Percentiles rank a stretch among this genome's conserved stretches.
Evolutionary conservation across 23 tunicate genomes (phyloP).

Genomic region (Halocynthia aurantium): DNA sequence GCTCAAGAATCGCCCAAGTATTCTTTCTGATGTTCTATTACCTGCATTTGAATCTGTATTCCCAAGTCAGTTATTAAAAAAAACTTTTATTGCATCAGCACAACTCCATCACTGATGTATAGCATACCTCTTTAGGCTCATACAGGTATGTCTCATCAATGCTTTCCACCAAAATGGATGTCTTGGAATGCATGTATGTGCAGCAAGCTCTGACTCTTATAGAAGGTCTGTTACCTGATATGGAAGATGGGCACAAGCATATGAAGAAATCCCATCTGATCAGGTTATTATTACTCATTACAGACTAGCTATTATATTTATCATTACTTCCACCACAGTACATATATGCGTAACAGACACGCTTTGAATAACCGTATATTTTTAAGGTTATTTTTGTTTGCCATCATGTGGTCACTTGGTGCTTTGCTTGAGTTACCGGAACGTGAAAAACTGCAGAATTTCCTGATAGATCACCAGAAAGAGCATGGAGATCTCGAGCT

Average conservation of each 20-base stretch:
- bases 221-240: slow-evolving; percentile 64
- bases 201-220: slow-evolving; percentile 68
- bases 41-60: slow-evolving; percentile 32
- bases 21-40: slow-evolving; percentile 54
- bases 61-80: slow-evolving; percentile 9
- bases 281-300: slow-evolving; percentile 12
- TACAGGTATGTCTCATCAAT: slow-evolving; percentile 38
- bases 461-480: slow-evolving; percentile 50
- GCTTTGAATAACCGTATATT: too few relatives aligned
- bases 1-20: slow-evolving; percentile 56
- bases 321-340: not conserved
- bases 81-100: too few relatives aligned
- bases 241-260: slow-evolving; percentile 57
- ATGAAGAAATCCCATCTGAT: slow-evolving; percentile 65
- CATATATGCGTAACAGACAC: too few relatives aligned
- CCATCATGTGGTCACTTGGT: slow-evolving; percentile 97
- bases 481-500: slow-evolving; percentile 63
- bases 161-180: slow-evolving; percentile 64
- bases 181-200: slow-evolving; percentile 94
- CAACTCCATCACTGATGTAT: not conserved
- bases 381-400: slow-evolving; percentile 76
- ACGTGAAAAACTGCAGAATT: slow-evolving; percentile 78
- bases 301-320: too few relatives aligned
- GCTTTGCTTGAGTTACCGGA: slow-evolving; percentile 84
- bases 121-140: slow-evolving; percentile 12